phyloP scores from a whole-genome alignment of 2,797 vertebrate species.

The Alosa sapidissima region DNA sequence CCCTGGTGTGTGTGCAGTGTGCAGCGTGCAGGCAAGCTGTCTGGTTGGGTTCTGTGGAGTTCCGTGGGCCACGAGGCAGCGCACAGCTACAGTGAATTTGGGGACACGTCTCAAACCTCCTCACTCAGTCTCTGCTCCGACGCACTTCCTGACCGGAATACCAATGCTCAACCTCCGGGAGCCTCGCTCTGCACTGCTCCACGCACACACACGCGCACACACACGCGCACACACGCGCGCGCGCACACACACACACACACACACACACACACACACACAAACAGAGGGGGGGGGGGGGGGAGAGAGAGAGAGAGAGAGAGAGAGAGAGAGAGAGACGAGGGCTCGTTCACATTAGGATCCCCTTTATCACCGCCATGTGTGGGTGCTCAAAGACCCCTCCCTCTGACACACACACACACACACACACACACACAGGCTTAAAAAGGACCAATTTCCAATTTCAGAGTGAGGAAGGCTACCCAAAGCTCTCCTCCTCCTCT shows the following conservation, averaged over 20 bases:
- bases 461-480: neutral
- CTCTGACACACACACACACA: neutral
- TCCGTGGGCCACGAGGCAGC: too few species aligned
- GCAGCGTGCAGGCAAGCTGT: too few species aligned
- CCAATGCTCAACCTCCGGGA: neutral
- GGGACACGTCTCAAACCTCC: slow-evolving; percentile 30
- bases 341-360: neutral
- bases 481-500: neutral
- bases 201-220: neutral
- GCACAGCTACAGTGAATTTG: slow-evolving; percentile 7
- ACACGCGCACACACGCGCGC: too few species aligned
- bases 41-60: too few species aligned
- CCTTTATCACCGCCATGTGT: neutral
- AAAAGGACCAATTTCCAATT: neutral
- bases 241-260: too few species aligned
- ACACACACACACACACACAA: neutral
- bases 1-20: too few species aligned
- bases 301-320: too few species aligned
- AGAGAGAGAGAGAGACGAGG: neutral
- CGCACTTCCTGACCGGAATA: slow-evolving; percentile 21
- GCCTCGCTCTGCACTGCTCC: neutral
- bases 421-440: slow-evolving; percentile 13
- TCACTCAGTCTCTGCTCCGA: slow-evolving; percentile 29
- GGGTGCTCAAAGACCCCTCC: neutral
- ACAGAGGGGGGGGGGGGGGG: neutral